phyloP scores from a whole-genome alignment of 2,888 invertebrate species.

The Orthosia cruda region DNA sequence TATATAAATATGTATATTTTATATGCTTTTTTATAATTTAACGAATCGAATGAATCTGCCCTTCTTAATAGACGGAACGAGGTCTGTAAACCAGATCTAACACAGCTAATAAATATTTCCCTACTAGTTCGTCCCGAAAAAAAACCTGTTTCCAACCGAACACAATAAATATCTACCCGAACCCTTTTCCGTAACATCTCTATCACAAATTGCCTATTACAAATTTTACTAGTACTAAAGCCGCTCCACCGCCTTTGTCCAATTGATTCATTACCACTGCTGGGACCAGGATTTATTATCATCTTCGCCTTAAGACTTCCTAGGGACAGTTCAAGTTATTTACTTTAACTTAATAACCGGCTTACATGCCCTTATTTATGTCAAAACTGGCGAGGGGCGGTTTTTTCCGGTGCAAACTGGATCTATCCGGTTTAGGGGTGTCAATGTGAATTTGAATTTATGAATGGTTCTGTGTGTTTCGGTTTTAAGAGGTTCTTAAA shows the following conservation, averaged over 20 bases:
- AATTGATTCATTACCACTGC: conserved; percentile 68
- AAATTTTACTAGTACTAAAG: conserved; percentile 49
- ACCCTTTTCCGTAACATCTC: conserved; percentile 55
- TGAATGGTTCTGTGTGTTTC: conserved; percentile 58
- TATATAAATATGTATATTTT: not conserved
- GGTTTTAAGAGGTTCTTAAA: conserved; percentile 59
- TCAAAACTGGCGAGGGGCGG: conserved; percentile 63
- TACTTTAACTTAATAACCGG: conserved; percentile 78
- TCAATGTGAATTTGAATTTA: conserved; percentile 70
- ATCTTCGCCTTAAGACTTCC: conserved; percentile 64
- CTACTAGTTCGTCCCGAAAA: conserved; percentile 2
- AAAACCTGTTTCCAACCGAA: conserved; percentile 3
- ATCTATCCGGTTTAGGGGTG: conserved; percentile 68
- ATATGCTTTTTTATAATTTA: not conserved
- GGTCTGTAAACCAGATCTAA: not conserved
- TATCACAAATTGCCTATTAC: conserved; percentile 61
- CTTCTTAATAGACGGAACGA: not conserved
- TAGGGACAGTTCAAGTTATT: conserved; percentile 76
- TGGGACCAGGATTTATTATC: conserved; percentile 66
- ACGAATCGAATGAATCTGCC: not conserved
- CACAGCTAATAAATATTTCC: conserved; percentile 19
- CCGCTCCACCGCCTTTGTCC: conserved; percentile 59
- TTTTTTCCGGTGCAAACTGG: conserved; percentile 69
- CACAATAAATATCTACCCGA: conserved; percentile 32
- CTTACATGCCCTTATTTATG: conserved; percentile 77